Base-by-base conservation (phyloP, 2,113 vertebrate species). In the Calypte anna region DNA sequence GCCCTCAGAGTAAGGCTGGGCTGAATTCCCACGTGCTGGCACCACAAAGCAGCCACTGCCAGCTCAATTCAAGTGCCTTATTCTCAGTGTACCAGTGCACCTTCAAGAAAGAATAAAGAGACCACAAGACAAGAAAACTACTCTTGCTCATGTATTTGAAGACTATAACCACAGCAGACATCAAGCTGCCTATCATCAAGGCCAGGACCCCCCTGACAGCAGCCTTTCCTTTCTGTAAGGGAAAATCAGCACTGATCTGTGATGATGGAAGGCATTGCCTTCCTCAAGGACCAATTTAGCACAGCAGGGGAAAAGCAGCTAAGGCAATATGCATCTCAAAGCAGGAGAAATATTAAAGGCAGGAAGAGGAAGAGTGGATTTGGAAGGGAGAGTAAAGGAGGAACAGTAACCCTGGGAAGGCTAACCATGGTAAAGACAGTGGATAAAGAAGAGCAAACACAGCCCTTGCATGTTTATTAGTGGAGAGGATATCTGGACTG, bases 221-320 rank as follows among this genome's bases (percentile, higher is more conserved):
- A 94, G 79, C 66, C 73, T 43, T 84, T 91, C 82, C 86, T 94
- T 91, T 93, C 92, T 95, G 44, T 53, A 66, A 92, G 86, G 76
- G 74, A 91, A 97, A 96, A 97, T 95, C 94, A 92, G 93, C 70
- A 30, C 46, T 16, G 79, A 69, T 77, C 85, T 1, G 8, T 44
- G 77, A 94, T 97, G 94, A 97, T 95, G 94, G 95, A 97, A 95
- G 96, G 95, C 94, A 74, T 7, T 93, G 93, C 95, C 94, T 88
- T 91, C 83, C 84, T 96, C 90, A 69, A 97, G 97, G 94, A 82
- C 89, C 97, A 96, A 97, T 97, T 97, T 97, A 87, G 82, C 97
- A 95, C 96, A 96, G 97, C 94, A 82, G 96, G 97, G 68, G 78
- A 72, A 94, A 76, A 89, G 76, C 36, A 92, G 93, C 82, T 92